phyloP scores from a whole-genome alignment of 2,797 vertebrate species.

The Pangasius macronema region DNA sequence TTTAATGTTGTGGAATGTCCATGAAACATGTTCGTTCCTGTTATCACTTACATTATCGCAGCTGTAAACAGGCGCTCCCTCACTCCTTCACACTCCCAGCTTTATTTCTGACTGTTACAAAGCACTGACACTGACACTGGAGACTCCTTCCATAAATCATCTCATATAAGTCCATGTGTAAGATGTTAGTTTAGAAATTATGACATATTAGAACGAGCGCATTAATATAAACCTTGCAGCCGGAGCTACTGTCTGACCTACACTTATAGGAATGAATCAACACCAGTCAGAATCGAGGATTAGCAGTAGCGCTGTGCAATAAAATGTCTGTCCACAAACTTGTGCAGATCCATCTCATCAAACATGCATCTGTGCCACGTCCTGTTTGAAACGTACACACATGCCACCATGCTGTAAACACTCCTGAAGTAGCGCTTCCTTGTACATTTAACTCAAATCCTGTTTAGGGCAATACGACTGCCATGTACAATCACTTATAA shows the following conservation, averaged over 20 bases:
- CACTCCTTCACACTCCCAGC: too few species aligned
- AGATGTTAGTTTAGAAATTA: not conserved
- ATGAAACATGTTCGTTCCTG: not conserved
- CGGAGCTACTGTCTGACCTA: not conserved
- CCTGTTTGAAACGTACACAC: conserved; percentile 35
- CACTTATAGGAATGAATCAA: not conserved
- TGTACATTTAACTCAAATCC: conserved; percentile 56
- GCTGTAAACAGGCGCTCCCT: not conserved
- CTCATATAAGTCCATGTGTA: not conserved
- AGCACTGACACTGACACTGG: not conserved
- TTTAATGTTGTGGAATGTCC: not conserved
- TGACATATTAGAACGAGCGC: not conserved
- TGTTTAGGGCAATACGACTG: conserved; percentile 44
- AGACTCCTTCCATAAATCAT: not conserved
- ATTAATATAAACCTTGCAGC: not conserved
- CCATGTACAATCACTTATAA: conserved; percentile 60
- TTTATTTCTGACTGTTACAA: not conserved
- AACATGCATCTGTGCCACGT: not conserved
- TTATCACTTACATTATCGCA: not conserved
- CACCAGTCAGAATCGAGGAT: not conserved
- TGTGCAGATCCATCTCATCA: not conserved
- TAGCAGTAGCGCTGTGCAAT: not conserved
- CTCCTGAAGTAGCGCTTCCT: conserved; percentile 64
- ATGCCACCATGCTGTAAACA: conserved; percentile 55
- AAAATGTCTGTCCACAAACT: not conserved